These are phyloP conservation scores for Mamestra brassicae DNA, from an alignment of 2,888 invertebrate genomes.

Conservation along the genomic window DNA sequence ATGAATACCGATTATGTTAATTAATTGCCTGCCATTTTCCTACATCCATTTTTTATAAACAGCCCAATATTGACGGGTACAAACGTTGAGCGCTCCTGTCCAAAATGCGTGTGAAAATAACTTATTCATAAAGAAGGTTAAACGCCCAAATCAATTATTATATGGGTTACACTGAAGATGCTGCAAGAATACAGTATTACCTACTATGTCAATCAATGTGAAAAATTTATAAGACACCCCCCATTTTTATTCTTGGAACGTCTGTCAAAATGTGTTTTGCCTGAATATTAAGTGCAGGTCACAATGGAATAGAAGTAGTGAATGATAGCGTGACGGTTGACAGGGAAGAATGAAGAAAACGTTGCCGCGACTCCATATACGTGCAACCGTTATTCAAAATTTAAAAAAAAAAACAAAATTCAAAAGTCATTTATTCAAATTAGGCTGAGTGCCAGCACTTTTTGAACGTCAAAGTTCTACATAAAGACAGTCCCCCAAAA, in stretches of 20 bases:
- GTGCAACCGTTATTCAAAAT: too few species aligned
- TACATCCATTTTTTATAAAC: conserved; percentile 6
- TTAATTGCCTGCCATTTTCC: conserved; percentile 29
- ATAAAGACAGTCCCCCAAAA: too few species aligned
- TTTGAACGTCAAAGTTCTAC: too few species aligned
- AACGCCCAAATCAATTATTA: conserved; percentile 39
- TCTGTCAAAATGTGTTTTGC: not conserved
- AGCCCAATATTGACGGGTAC: conserved; percentile 13
- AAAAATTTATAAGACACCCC: not conserved
- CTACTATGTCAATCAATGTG: not conserved
- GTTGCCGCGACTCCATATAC: too few species aligned
- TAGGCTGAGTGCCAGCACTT: too few species aligned
- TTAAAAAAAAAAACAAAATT: too few species aligned
- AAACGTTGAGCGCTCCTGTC: conserved; percentile 31
- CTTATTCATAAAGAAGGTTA: conserved; percentile 48
- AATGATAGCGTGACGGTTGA: not conserved
- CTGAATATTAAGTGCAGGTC: not conserved
- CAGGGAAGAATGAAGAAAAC: too few species aligned
- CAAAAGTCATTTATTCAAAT: too few species aligned
- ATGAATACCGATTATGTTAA: conserved; percentile 19
- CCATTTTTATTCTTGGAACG: not conserved
- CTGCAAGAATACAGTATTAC: conserved; percentile 26
- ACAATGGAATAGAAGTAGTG: not conserved
- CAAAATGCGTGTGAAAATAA: conserved; percentile 41
- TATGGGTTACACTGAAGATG: conserved; percentile 34